Percentiles rank a stretch among this genome's conserved stretches.
phyloP scores from a whole-genome alignment of 2,888 invertebrate species.

The Cantharis rufa region DNA sequence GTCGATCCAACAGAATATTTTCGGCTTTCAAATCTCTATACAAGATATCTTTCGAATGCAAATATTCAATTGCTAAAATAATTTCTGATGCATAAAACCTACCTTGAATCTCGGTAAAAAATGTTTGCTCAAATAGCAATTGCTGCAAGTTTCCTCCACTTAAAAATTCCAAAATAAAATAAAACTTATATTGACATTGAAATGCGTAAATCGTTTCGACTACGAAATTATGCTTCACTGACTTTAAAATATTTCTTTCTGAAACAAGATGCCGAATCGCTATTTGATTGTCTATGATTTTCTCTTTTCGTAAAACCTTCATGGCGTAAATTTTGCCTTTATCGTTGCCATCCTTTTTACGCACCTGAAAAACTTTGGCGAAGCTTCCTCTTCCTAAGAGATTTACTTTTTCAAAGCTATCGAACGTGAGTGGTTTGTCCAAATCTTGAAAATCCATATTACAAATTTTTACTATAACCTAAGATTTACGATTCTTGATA shows the following conservation, averaged over 20 bases:
- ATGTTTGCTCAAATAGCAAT: background rate
- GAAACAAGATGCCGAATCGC: background rate
- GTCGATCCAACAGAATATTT: conserved; percentile 95
- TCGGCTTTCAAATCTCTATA: conserved; percentile 98
- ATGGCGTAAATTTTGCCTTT: background rate
- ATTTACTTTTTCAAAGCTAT: background rate
- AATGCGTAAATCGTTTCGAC: background rate
- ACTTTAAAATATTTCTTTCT: background rate
- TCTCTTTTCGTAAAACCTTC: background rate
- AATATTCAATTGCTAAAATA: background rate
- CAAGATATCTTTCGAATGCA: conserved; percentile 67
- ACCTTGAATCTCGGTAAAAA: background rate
- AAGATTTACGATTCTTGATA: no score
- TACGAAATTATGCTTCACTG: background rate
- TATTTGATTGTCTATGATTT: background rate
- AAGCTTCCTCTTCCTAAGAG: background rate
- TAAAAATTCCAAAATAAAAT: background rate
- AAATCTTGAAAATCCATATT: background rate
- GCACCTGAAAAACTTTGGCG: background rate
- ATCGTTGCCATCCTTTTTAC: background rate
- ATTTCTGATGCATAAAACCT: background rate
- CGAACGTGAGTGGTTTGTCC: background rate
- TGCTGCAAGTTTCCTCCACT: background rate
- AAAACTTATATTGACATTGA: background rate
- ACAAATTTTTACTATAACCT: no score